Base-by-base conservation (phyloP, 1,140 invertebrate genomes). In the Caerostris extrusa region DNA sequence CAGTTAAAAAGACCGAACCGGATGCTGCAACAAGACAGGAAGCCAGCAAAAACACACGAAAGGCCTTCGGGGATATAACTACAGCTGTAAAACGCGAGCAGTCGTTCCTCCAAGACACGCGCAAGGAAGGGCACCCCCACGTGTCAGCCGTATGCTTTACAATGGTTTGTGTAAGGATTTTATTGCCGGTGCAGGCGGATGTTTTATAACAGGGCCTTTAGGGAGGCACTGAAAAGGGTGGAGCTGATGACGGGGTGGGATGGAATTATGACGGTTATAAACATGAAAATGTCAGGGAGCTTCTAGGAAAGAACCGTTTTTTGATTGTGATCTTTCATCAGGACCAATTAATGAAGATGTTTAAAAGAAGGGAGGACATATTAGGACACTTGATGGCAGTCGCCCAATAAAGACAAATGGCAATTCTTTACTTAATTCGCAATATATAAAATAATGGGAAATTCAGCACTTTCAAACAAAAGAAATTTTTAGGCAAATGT, bases 81-180 rank as follows among this genome's bases (percentile, higher is more conserved):
- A n/a, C 60, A 87, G 85, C 85, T 64, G 85, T 60, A 87, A 67
- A 87, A 34, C 4, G 71, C 58, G n/a, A n/a, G 60, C 58, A 64
- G 34, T 12, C 57, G 19, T 57, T 58, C 10, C 82, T 50, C 53
- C 7, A n/a, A 34, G n/a, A 34, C 56, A 19, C 50, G 56, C 56
- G 5, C 34, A 14, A 34, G 57, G 8, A n/a, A 61, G 19, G 58
- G 34, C 5, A 58, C 85, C 85, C 85, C 85, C 85, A 87, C 85
- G 85, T 87, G 85, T 87, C 85, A 87, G 58, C 57, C 85, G 58
- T 60, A 87, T 87, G 85, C 85, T 87, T 87, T 87, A 87, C 60
- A 87, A 87, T 87, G 14, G 85, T 87, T 87, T 87, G 85, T 87
- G 50, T 87, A 87, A 61, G 12, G 34, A 50, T 64, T 87, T 87